A percentile compares a stretch with the other conserved stretches of the same genome.
These are phyloP conservation scores for Sinosuthora webbiana DNA, from an alignment of 2,113 vertebrate species.

Conservation along the genomic window DNA sequence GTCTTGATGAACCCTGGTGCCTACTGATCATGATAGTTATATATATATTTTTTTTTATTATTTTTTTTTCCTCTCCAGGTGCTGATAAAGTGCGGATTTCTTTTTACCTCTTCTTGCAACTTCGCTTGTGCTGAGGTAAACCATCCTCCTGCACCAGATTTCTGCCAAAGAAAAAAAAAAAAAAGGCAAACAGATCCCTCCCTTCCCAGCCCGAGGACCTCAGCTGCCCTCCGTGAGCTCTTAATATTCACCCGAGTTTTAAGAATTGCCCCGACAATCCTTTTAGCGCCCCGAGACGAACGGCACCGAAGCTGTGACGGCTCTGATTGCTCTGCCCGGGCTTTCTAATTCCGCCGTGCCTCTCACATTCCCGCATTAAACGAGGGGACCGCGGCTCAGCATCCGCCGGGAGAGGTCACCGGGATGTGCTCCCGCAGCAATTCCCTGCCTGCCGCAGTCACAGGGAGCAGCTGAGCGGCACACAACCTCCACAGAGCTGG, in stretches of 20 bases:
- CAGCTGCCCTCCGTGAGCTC: background rate
- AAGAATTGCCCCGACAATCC: background rate
- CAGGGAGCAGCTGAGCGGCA: background rate
- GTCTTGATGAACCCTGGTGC: background rate
- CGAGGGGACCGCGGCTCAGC: accelerated
- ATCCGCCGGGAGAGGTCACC: background rate
- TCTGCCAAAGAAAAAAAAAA: background rate
- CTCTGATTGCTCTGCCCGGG: background rate
- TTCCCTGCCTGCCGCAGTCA: background rate
- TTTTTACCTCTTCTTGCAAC: background rate
- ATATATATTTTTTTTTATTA: too few relatives aligned
- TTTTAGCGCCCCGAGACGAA: background rate
- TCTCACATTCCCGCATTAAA: background rate
- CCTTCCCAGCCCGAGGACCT: background rate
- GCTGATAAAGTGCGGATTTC: background rate
- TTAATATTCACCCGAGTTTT: background rate
- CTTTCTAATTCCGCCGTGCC: background rate
- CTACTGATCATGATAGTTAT: background rate
- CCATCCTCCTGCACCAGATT: background rate
- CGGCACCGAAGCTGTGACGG: background rate
- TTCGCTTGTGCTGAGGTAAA: background rate
- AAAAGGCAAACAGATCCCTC: background rate
- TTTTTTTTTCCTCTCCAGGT: background rate
- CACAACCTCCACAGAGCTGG: background rate
- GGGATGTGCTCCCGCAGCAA: background rate